Percentiles rank a stretch among this genome's conserved stretches.
Conservation (phyloP, 2,888 invertebrate species). For the Pheosia gnoma region DNA sequence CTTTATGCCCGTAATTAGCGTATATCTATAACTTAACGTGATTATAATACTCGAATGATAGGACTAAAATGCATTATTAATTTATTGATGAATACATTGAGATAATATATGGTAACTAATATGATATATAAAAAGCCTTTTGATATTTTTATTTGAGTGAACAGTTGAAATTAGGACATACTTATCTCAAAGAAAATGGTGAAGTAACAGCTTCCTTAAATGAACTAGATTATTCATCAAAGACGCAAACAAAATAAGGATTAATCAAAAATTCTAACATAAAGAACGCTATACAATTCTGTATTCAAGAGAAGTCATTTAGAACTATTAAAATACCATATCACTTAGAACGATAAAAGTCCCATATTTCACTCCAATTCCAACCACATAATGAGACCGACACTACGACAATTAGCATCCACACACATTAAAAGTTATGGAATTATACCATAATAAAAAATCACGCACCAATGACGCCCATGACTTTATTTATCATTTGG, state of each 20-base stretch:
- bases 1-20: conserved; percentile 55
- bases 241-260: neutral
- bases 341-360: neutral
- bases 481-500: conserved; percentile 60
- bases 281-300: neutral
- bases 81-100: conserved; percentile 13
- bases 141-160: neutral
- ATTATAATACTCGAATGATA: conserved; percentile 25
- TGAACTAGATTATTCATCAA: no score
- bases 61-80: conserved; percentile 3
- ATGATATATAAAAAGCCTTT: neutral
- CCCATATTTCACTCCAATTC: conserved; percentile 26
- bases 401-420: conserved; percentile 48
- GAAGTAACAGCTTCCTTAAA: no score
- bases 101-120: neutral
- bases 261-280: neutral
- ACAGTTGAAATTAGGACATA: no score
- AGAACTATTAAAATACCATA: neutral
- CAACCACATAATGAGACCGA: conserved; percentile 38
- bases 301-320: neutral
- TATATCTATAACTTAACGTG: conserved; percentile 42
- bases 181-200: no score
- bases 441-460: conserved; percentile 60
- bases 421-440: conserved; percentile 50
- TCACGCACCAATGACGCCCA: conserved; percentile 62